Conservation (phyloP, 1,140 invertebrate genomes). For the Aphidius ervi region DNA sequence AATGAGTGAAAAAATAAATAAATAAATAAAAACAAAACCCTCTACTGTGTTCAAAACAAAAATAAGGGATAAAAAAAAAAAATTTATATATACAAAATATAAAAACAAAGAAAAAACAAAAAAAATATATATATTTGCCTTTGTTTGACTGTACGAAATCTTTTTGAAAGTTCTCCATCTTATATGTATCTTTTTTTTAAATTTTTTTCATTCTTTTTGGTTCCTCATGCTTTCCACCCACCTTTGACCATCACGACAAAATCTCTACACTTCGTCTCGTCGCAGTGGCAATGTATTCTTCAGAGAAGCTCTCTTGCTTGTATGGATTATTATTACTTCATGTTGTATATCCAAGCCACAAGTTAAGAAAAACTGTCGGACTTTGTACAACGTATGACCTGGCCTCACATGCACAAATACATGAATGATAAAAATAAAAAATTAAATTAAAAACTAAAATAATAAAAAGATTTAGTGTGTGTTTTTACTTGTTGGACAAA, state of each 20-base stretch:
- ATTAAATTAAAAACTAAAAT: background rate
- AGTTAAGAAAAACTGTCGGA: background rate
- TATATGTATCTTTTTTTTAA: background rate
- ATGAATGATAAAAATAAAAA: background rate
- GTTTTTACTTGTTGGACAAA: no score
- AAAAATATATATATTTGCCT: background rate
- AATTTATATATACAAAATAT: background rate
- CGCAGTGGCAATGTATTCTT: background rate
- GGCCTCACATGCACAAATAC: background rate
- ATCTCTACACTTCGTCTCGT: background rate
- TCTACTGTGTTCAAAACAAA: no score
- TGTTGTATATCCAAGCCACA: background rate
- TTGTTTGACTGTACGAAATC: conserved; percentile 3
- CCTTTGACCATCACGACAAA: conserved; percentile 7
- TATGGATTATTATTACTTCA: background rate
- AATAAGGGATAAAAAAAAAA: background rate
- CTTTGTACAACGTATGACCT: background rate
- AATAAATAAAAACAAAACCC: no score
- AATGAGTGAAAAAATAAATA: no score
- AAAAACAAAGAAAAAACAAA: background rate
- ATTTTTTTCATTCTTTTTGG: background rate
- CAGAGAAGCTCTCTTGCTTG: background rate
- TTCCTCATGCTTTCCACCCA: background rate
- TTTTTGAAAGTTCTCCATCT: no score
- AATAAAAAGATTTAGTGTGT: no score